These are phyloP conservation scores for Esox masquinongy DNA, from an alignment of 2,797 vertebrate species.

Conservation along the genomic window DNA sequence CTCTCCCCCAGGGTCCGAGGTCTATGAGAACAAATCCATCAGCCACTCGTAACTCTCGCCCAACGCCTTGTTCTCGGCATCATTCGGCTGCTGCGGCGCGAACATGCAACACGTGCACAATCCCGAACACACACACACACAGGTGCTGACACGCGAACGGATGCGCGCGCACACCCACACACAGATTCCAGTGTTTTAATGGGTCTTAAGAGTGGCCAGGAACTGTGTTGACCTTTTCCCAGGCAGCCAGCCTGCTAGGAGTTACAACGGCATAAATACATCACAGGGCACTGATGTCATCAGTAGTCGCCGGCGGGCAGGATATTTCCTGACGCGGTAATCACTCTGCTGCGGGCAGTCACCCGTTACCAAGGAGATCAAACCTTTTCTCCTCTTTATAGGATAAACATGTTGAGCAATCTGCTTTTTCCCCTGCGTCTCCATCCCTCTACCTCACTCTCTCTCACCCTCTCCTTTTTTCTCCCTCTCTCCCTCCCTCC, in stretches of 20 bases:
- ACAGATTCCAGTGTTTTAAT: slow-evolving; percentile 52
- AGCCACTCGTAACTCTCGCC: background rate
- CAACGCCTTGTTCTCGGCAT: background rate
- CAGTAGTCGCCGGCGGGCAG: slow-evolving; percentile 62
- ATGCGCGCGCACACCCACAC: slow-evolving; percentile 18
- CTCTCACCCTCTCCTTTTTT: background rate
- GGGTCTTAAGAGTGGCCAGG: slow-evolving; percentile 58
- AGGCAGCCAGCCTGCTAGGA: slow-evolving; percentile 51
- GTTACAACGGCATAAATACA: slow-evolving; percentile 64
- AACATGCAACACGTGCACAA: slow-evolving; percentile 4
- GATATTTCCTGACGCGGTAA: slow-evolving; percentile 73
- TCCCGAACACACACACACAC: slow-evolving; percentile 7
- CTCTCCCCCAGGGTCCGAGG: background rate
- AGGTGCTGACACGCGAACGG: slow-evolving; percentile 18
- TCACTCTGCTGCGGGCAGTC: slow-evolving; percentile 68
- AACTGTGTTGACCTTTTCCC: slow-evolving; percentile 60
- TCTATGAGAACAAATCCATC: background rate
- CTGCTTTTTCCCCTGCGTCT: slow-evolving; percentile 35
- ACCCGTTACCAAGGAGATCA: slow-evolving; percentile 63
- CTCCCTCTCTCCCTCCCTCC: background rate
- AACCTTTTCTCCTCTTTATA: slow-evolving; percentile 59
- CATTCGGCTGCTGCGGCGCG: background rate
- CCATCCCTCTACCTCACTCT: background rate
- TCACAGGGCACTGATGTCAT: slow-evolving; percentile 74
- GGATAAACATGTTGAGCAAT: slow-evolving; percentile 70